These are phyloP conservation scores for Aradophagus sp. DNA, from an alignment of 1,140 invertebrate species.

Conservation along the genomic window DNA sequence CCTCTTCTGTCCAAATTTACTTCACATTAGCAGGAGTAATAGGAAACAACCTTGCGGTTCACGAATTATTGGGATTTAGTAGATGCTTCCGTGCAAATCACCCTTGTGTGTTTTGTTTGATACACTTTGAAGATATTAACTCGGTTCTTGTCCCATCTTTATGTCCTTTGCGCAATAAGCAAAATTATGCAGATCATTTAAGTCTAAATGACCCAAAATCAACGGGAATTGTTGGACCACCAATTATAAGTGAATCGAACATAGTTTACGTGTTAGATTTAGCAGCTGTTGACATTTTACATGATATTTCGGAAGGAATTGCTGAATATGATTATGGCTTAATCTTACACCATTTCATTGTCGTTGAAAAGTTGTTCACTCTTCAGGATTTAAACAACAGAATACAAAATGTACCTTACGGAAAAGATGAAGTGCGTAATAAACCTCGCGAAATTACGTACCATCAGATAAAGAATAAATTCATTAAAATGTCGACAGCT, in stretches of 20 bases:
- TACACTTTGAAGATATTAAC: constrained; percentile 21
- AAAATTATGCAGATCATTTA: constrained; percentile 5
- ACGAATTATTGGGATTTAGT: constrained; percentile 31
- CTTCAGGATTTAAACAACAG: neutral
- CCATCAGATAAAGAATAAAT: constrained; percentile 6
- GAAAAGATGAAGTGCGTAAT: constrained; percentile 2
- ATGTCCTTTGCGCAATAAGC: constrained; percentile 11
- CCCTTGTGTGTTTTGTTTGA: constrained; percentile 29
- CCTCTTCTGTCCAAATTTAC: neutral
- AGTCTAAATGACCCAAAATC: neutral
- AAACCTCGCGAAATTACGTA: constrained; percentile 3
- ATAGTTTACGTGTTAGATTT: constrained; percentile 1
- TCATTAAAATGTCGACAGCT: constrained; percentile 28
- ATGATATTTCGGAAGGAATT: constrained; percentile 15
- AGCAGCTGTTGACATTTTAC: constrained; percentile 2
- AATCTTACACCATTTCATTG: constrained; percentile 5
- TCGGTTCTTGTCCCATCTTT: neutral
- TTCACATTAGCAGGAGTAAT: constrained; percentile 23
- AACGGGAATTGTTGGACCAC: constrained; percentile 7
- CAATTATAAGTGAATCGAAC: constrained; percentile 3
- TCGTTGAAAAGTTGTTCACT: constrained; percentile 4
- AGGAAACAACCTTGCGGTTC: constrained; percentile 26
- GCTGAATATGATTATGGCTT: constrained; percentile 8
- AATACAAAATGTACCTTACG: constrained; percentile 14
- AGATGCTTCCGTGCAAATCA: constrained; percentile 27